These are phyloP conservation scores for Prionace glauca DNA, from an alignment of 2,797 vertebrate genomes.

Conservation along the genomic window DNA sequence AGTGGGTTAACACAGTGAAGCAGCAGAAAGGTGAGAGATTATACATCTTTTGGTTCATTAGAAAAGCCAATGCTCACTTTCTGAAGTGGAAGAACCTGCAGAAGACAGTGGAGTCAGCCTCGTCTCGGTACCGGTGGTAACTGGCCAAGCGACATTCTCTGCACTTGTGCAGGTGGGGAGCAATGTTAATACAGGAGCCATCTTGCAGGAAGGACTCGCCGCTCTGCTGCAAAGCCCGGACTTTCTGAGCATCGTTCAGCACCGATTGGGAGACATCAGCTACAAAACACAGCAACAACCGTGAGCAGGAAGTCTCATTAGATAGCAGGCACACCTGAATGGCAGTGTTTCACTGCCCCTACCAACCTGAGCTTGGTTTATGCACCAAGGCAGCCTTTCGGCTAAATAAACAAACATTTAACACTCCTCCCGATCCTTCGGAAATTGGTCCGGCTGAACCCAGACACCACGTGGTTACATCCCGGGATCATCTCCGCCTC, in stretches of 20 bases:
- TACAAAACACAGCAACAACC: constrained; percentile 43
- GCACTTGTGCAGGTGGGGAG: constrained; percentile 64
- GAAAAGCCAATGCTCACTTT: constrained; percentile 49
- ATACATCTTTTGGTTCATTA: neutral
- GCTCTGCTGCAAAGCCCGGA: constrained; percentile 60
- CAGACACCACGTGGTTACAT: no score
- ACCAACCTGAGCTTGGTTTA: neutral
- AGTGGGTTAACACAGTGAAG: neutral
- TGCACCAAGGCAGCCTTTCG: neutral
- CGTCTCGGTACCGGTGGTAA: constrained; percentile 62
- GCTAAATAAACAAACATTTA: neutral
- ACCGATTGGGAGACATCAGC: constrained; percentile 56
- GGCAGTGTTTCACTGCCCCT: neutral
- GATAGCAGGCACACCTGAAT: neutral
- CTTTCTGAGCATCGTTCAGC: constrained; percentile 55
- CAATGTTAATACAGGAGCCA: constrained; percentile 60
- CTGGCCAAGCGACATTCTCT: constrained; percentile 64
- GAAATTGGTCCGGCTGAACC: neutral
- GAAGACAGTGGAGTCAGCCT: constrained; percentile 62
- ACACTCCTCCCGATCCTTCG: neutral
- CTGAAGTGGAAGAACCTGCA: constrained; percentile 68
- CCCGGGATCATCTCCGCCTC: neutral
- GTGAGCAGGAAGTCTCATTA: neutral
- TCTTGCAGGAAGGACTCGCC: constrained; percentile 65
- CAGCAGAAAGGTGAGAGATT: neutral